phyloP scores from a whole-genome alignment of 2,797 vertebrate genomes.

The Macroramphosus scolopax region DNA sequence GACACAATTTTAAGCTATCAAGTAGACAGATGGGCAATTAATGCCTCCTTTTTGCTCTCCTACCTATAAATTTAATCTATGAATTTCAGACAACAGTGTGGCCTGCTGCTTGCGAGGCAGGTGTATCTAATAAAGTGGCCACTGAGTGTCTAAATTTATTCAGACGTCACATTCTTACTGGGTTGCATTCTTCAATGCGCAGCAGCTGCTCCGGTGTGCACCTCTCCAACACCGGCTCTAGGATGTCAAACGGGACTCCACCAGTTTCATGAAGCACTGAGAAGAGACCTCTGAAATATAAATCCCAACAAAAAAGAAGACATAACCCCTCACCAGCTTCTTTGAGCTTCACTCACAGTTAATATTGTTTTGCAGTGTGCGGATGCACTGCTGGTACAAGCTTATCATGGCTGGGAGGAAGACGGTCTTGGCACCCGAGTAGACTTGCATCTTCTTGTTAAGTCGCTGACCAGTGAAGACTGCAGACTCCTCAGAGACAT shows the following conservation, averaged over 20 bases:
- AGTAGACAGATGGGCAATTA: too few species aligned
- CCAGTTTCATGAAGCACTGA: slow-evolving; percentile 87
- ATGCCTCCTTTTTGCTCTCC: too few species aligned
- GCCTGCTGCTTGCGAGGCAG: neutral
- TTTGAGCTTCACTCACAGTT: slow-evolving; percentile 77
- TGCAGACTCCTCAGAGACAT: slow-evolving; percentile 56
- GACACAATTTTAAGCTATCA: too few species aligned
- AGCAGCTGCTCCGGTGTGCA: slow-evolving; percentile 88
- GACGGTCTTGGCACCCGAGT: slow-evolving; percentile 83
- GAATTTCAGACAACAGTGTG: neutral
- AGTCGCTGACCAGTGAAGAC: slow-evolving; percentile 83
- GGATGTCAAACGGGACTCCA: slow-evolving; percentile 88
- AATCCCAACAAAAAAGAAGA: slow-evolving; percentile 14
- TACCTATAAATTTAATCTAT: too few species aligned
- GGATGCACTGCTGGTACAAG: slow-evolving; percentile 87
- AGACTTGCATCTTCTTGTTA: slow-evolving; percentile 90
- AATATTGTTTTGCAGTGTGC: slow-evolving; percentile 89
- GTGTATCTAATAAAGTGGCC: slow-evolving; percentile 10
- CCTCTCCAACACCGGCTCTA: slow-evolving; percentile 87
- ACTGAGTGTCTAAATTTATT: slow-evolving; percentile 6
- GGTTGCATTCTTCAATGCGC: slow-evolving; percentile 87
- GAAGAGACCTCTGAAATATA: slow-evolving; percentile 45
- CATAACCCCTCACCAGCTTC: neutral
- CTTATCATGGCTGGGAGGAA: slow-evolving; percentile 86
- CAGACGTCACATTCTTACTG: slow-evolving; percentile 73